Percentiles rank a stretch among this genome's conserved stretches.
phyloP scores from a whole-genome alignment of 2,113 vertebrate species.

The Nanorana parkeri region DNA sequence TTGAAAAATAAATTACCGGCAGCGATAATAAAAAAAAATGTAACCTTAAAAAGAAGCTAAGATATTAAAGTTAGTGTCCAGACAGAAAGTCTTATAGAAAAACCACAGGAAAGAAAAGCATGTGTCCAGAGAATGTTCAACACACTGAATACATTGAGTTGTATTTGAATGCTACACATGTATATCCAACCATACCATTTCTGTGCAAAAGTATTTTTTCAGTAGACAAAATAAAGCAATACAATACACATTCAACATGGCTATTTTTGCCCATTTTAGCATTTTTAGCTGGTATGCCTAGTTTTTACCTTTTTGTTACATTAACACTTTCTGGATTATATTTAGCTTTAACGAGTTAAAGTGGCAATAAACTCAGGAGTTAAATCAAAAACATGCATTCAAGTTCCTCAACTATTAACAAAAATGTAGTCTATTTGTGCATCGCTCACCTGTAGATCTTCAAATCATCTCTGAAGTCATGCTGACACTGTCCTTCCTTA shows the following conservation, averaged over 20 bases:
- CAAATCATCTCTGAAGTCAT: no score
- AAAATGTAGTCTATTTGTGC: no score
- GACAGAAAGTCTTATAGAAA: slow-evolving; percentile 35
- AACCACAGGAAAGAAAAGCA: slow-evolving; percentile 9
- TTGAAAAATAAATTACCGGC: slow-evolving; percentile 44
- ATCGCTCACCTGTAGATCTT: no score
- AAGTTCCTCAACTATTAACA: no score
- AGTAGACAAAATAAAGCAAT: background rate
- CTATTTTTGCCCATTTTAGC: no score
- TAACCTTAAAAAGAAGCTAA: slow-evolving; percentile 27
- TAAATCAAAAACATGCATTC: no score
- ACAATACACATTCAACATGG: background rate
- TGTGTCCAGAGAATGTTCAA: background rate
- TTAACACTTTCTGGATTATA: no score
- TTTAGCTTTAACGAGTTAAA: no score
- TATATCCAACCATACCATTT: background rate
- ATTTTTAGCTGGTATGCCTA: no score
- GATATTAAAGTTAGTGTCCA: slow-evolving; percentile 52
- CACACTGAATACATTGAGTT: background rate
- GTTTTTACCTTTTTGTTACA: no score
- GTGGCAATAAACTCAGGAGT: no score
- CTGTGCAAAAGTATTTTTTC: background rate
- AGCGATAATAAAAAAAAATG: slow-evolving; percentile 50
- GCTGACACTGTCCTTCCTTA: no score
- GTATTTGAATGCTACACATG: background rate